Evolutionary conservation across 2,888 invertebrate species (phyloP).

Genomic region (Torymus aiolomorphi): DNA sequence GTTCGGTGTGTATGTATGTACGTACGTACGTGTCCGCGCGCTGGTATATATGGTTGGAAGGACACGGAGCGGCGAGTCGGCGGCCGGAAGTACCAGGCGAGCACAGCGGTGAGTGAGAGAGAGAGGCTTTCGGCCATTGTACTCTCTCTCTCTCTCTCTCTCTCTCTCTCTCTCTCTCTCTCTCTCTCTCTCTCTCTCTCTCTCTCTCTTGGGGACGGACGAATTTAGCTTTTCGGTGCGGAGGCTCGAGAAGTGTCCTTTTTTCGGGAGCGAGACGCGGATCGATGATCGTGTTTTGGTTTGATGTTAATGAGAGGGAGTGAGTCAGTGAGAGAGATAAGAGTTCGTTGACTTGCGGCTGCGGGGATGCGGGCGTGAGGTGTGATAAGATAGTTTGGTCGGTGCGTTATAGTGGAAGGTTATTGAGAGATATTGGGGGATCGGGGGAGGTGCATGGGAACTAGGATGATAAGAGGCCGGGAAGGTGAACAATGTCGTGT

Average conservation of each 20-base stretch:
- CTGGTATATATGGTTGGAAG: constrained; percentile 21
- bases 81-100: constrained; percentile 3
- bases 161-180: too few relatives aligned
- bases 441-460: too few relatives aligned
- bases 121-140: constrained; percentile 24
- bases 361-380: background rate
- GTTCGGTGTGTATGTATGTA: background rate
- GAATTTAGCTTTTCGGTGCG: background rate
- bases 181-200: too few relatives aligned
- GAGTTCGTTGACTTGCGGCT: constrained; percentile 24
- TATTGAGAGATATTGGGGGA: too few relatives aligned
- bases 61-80: constrained; percentile 12
- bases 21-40: background rate
- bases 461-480: too few relatives aligned
- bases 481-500: too few relatives aligned
- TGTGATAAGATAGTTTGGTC: too few relatives aligned
- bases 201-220: too few relatives aligned
- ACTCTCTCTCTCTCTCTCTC: too few relatives aligned
- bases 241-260: background rate
- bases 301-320: background rate
- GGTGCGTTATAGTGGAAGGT: too few relatives aligned
- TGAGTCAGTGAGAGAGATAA: background rate
- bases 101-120: too few relatives aligned
- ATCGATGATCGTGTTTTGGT: background rate
- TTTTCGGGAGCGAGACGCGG: background rate